Percentiles rank a stretch among this genome's conserved stretches.
Conservation (phyloP, 2,113 vertebrate species). For the Embiotoca jacksoni region DNA sequence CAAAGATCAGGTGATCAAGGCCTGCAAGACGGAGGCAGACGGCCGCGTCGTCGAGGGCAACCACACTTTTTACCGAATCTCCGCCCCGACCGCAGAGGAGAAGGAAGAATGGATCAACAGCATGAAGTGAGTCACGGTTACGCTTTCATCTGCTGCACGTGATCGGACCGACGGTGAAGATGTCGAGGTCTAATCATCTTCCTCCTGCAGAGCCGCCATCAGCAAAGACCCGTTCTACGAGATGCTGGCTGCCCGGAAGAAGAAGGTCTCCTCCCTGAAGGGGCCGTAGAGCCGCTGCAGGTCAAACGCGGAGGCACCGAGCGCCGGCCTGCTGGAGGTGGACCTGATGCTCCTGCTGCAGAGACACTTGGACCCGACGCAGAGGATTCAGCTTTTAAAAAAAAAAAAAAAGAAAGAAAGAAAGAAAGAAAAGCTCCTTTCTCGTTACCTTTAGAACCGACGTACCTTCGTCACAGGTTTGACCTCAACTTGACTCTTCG, state of each 20-base stretch:
- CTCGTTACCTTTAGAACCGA: slow-evolving; percentile 5
- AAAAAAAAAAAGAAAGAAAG: too few species aligned
- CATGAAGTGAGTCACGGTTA: slow-evolving; percentile 89
- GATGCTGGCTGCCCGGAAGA: slow-evolving; percentile 97
- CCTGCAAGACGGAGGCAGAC: slow-evolving; percentile 97
- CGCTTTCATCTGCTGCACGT: too few species aligned
- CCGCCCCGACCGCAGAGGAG: slow-evolving; percentile 92
- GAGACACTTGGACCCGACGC: slow-evolving; percentile 29
- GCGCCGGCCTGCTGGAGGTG: slow-evolving; percentile 14
- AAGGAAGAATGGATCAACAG: slow-evolving; percentile 98
- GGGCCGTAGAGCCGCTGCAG: slow-evolving; percentile 83
- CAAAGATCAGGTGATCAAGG: slow-evolving; percentile 98
- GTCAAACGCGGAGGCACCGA: background rate
- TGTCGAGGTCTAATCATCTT: background rate
- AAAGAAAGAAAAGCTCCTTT: background rate
- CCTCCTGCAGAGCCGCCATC: slow-evolving; percentile 91
- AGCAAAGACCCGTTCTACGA: slow-evolving; percentile 99
- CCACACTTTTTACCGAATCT: slow-evolving; percentile 97
- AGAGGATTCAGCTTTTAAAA: slow-evolving; percentile 12
- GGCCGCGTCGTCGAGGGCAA: slow-evolving; percentile 97
- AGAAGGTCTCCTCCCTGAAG: slow-evolving; percentile 95
- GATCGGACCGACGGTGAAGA: background rate
- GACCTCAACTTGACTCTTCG: background rate
- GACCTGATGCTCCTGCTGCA: slow-evolving; percentile 33
- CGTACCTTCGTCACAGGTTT: slow-evolving; percentile 15